These are phyloP conservation scores for Ceraclea dissimilis DNA, from an alignment of 2,888 invertebrate species.

Conservation along the genomic window DNA sequence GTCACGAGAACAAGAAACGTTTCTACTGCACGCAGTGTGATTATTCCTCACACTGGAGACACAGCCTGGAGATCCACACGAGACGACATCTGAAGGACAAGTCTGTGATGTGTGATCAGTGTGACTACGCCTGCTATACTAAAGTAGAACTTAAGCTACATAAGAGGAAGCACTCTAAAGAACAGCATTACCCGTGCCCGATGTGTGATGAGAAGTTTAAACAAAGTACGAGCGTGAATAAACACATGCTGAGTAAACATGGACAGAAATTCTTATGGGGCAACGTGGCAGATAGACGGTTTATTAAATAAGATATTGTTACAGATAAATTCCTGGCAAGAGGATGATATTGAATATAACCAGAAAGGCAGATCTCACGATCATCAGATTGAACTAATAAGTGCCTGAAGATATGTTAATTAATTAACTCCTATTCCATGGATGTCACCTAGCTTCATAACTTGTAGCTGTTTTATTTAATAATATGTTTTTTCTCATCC, in stretches of 20 bases:
- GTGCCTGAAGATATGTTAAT: too few species aligned
- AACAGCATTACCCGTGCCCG: slow-evolving; percentile 41
- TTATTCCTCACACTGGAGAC: slow-evolving; percentile 37
- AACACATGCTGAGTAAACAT: slow-evolving; percentile 37
- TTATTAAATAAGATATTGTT: not conserved
- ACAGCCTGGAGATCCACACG: slow-evolving; percentile 38
- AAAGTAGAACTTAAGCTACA: slow-evolving; percentile 37
- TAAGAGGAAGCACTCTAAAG: slow-evolving; percentile 38
- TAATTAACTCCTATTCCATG: too few species aligned
- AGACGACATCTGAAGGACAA: slow-evolving; percentile 42
- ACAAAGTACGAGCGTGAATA: slow-evolving; percentile 43
- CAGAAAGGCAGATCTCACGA: too few species aligned
- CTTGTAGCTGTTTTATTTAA: too few species aligned
- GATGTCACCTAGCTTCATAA: too few species aligned
- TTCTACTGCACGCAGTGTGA: slow-evolving; percentile 34
- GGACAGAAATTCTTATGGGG: not conserved
- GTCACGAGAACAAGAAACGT: slow-evolving; percentile 31
- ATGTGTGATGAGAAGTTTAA: slow-evolving; percentile 38
- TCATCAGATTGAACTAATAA: too few species aligned
- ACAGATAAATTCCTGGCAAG: too few species aligned
- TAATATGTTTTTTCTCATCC: too few species aligned
- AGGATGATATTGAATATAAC: too few species aligned
- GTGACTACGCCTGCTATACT: slow-evolving; percentile 29
- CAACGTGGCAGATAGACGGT: slow-evolving; percentile 1
- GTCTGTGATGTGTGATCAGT: slow-evolving; percentile 37